Percentiles rank a stretch among this genome's conserved stretches.
Evolutionary conservation across 2,113 vertebrate genomes (phyloP).

Genomic region (Vulpes ferrilata): DNA sequence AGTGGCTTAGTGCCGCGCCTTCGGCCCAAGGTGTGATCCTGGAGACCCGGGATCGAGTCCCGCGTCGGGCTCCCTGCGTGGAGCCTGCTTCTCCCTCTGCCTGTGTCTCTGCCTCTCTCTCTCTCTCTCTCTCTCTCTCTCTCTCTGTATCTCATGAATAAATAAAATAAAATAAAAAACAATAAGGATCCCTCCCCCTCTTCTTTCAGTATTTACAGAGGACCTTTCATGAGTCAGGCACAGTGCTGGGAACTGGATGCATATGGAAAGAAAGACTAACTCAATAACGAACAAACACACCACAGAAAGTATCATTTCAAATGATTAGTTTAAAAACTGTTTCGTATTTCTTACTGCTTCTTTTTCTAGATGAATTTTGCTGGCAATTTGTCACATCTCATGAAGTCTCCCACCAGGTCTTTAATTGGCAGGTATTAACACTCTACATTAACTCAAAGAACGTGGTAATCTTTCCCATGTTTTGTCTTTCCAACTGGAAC

Average conservation of each 20-base stretch:
- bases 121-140: no score
- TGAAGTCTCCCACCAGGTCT: not conserved
- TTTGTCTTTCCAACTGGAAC: slow-evolving; percentile 46
- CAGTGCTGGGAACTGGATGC: not conserved
- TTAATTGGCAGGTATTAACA: not conserved
- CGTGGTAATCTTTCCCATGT: not conserved
- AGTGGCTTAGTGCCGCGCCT: no score
- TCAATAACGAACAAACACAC: not conserved
- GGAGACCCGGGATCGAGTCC: no score
- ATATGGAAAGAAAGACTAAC: not conserved
- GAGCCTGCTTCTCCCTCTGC: no score
- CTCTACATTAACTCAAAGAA: slow-evolving; percentile 16
- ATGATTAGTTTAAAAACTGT: slow-evolving; percentile 2
- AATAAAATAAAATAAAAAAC: no score
- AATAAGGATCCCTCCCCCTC: not conserved
- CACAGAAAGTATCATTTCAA: not conserved
- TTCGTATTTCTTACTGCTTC: not conserved
- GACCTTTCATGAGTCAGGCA: not conserved
- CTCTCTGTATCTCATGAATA: no score
- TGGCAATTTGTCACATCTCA: slow-evolving; percentile 24
- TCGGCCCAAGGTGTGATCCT: no score
- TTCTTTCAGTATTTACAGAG: not conserved
- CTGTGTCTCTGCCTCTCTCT: no score
- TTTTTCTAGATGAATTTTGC: slow-evolving; percentile 39
- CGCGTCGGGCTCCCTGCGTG: no score